phyloP scores from a whole-genome alignment of 2,888 invertebrate genomes.

The Galeopsomyia nigrocyanea region DNA sequence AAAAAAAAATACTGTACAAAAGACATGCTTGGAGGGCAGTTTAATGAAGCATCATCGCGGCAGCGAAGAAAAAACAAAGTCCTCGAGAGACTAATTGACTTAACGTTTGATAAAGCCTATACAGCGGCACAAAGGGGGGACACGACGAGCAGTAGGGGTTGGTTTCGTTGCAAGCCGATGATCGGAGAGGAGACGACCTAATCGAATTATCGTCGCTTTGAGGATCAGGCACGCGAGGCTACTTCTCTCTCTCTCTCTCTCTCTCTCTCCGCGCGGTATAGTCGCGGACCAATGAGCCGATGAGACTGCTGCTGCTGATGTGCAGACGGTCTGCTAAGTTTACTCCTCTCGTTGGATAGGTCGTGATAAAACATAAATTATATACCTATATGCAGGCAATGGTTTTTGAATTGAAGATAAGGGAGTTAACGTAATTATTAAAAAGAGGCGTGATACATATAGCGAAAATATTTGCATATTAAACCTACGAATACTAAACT shows the following conservation, averaged over 20 bases:
- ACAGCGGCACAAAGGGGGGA: neutral
- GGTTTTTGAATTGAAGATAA: too few species aligned
- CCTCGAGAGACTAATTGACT: slow-evolving; percentile 41
- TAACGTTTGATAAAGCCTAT: slow-evolving; percentile 38
- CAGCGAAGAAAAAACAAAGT: neutral
- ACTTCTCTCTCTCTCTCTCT: slow-evolving; percentile 30
- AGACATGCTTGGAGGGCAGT: too few species aligned
- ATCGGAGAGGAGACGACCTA: slow-evolving; percentile 56
- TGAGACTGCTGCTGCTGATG: slow-evolving; percentile 17
- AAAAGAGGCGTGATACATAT: too few species aligned
- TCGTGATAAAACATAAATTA: too few species aligned
- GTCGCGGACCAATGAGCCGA: slow-evolving; percentile 34
- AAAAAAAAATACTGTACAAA: too few species aligned
- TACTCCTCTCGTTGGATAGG: slow-evolving; percentile 4
- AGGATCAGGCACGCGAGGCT: slow-evolving; percentile 65
- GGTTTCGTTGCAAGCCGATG: slow-evolving; percentile 55
- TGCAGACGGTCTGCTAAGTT: neutral
- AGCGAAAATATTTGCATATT: too few species aligned
- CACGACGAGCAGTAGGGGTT: slow-evolving; percentile 47
- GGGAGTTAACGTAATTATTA: too few species aligned
- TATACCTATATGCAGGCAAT: too few species aligned
- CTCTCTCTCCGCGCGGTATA: slow-evolving; percentile 4
- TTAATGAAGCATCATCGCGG: slow-evolving; percentile 12
- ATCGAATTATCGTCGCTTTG: slow-evolving; percentile 69
- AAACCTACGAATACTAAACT: too few species aligned